phyloP scores from a whole-genome alignment of 2,888 invertebrate species.

The Drosophila stalkeri region DNA sequence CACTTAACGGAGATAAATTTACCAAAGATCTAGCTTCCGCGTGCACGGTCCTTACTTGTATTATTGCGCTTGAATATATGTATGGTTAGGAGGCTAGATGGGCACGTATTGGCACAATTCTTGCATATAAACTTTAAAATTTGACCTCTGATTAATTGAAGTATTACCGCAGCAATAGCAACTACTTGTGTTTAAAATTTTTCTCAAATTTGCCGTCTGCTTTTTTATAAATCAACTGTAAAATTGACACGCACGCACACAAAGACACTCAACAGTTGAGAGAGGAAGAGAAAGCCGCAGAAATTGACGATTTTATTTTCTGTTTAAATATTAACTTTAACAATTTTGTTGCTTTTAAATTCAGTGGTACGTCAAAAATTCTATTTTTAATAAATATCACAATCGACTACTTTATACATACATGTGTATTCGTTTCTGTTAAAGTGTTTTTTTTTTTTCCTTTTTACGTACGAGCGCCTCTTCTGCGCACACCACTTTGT shows the following conservation, averaged over 20 bases:
- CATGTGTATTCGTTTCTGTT: slow-evolving; percentile 49
- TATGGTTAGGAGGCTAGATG: slow-evolving; percentile 33
- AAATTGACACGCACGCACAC: slow-evolving; percentile 76
- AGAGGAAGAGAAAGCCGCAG: slow-evolving; percentile 41
- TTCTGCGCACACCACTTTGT: slow-evolving; percentile 74
- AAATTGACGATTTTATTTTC: slow-evolving; percentile 49
- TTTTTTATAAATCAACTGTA: slow-evolving; percentile 45
- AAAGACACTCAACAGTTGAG: slow-evolving; percentile 68
- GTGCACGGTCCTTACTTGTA: slow-evolving; percentile 33
- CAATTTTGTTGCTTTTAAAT: slow-evolving; percentile 61
- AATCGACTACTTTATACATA: slow-evolving; percentile 68
- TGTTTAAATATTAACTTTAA: slow-evolving; percentile 49
- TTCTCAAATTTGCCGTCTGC: slow-evolving; percentile 12
- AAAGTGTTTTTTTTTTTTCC: slow-evolving; percentile 32
- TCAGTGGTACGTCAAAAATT: slow-evolving; percentile 54
- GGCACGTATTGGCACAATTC: slow-evolving; percentile 9
- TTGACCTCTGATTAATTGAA: slow-evolving; percentile 44
- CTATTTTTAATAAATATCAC: slow-evolving; percentile 74
- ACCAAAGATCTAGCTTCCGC: slow-evolving; percentile 50
- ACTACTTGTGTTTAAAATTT: neutral
- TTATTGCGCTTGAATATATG: neutral
- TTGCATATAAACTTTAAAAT: slow-evolving; percentile 20
- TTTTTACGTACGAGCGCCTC: slow-evolving; percentile 35
- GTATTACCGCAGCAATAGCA: neutral
- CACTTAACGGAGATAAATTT: slow-evolving; percentile 60